phyloP scores from a whole-genome alignment of 1,140 invertebrate genomes.

The Drosophila truncata region DNA sequence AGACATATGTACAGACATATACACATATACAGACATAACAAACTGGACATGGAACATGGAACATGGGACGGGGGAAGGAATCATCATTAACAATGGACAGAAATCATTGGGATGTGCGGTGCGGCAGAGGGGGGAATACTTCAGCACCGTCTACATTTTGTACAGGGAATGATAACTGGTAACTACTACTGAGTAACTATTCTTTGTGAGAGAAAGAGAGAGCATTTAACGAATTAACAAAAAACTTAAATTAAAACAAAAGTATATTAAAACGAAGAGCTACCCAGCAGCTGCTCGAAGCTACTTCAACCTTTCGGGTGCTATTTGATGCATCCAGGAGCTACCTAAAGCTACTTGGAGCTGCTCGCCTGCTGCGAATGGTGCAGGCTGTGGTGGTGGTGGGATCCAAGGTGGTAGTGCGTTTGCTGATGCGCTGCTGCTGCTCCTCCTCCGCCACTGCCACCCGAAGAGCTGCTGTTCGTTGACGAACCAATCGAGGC shows the following conservation, averaged over 20 bases:
- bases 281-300: neutral
- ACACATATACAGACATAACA: slow-evolving; percentile 19
- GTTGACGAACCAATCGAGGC: slow-evolving; percentile 15
- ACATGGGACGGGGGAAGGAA: neutral
- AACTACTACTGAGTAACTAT: slow-evolving; percentile 32
- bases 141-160: slow-evolving; percentile 17
- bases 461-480: slow-evolving; percentile 6
- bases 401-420: slow-evolving; percentile 43
- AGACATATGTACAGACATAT: slow-evolving; percentile 41
- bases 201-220: slow-evolving; percentile 25
- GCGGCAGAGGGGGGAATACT: neutral
- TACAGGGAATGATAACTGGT: slow-evolving; percentile 43
- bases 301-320: slow-evolving; percentile 22
- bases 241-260: slow-evolving; percentile 14
- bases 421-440: slow-evolving; percentile 37
- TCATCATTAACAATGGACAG: slow-evolving; percentile 14
- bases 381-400: slow-evolving; percentile 40
- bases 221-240: slow-evolving; percentile 38
- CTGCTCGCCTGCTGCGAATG: slow-evolving; percentile 25
- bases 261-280: slow-evolving; percentile 5
- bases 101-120: slow-evolving; percentile 7
- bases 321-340: neutral
- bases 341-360: slow-evolving; percentile 49
- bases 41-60: slow-evolving; percentile 17
- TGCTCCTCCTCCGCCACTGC: neutral